Conservation (phyloP, 2,888 invertebrate genomes). For the Lepidocyrtoides sp. region DNA sequence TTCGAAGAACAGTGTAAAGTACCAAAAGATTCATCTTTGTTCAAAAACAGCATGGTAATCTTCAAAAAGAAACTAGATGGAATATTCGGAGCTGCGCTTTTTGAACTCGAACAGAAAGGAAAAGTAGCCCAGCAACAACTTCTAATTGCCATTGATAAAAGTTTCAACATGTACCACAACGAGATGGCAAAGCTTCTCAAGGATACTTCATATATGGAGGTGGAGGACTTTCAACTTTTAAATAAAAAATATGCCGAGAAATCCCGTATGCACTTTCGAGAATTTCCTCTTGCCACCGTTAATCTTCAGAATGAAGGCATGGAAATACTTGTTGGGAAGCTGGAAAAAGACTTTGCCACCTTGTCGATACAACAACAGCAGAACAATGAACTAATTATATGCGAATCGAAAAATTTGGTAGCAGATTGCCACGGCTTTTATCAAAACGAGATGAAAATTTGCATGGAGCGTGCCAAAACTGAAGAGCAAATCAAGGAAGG, state of each 20-base stretch:
- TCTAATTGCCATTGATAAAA: conserved; percentile 20
- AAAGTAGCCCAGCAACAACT: conserved; percentile 11
- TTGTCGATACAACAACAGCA: not conserved
- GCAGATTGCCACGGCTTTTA: conserved; percentile 51
- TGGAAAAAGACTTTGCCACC: conserved; percentile 16
- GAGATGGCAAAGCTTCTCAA: conserved; percentile 44
- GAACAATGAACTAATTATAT: not conserved
- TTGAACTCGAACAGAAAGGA: not conserved
- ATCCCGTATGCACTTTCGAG: conserved; percentile 24
- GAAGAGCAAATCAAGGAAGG: not conserved
- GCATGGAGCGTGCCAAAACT: not conserved
- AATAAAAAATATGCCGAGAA: too few species aligned
- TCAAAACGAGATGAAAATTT: conserved; percentile 50
- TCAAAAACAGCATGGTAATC: not conserved
- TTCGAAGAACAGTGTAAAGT: conserved; percentile 3
- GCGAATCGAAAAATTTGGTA: conserved; percentile 41
- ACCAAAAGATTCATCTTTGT: not conserved
- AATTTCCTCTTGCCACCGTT: not conserved
- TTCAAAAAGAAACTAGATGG: not conserved
- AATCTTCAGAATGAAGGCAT: conserved; percentile 24
- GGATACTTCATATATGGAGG: too few species aligned
- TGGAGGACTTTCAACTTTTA: conserved; percentile 48
- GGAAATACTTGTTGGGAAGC: not conserved
- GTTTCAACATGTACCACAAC: conserved; percentile 5
- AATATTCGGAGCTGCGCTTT: not conserved